Conservation (phyloP, 2,113 vertebrate species). For the Mungos mungo region DNA sequence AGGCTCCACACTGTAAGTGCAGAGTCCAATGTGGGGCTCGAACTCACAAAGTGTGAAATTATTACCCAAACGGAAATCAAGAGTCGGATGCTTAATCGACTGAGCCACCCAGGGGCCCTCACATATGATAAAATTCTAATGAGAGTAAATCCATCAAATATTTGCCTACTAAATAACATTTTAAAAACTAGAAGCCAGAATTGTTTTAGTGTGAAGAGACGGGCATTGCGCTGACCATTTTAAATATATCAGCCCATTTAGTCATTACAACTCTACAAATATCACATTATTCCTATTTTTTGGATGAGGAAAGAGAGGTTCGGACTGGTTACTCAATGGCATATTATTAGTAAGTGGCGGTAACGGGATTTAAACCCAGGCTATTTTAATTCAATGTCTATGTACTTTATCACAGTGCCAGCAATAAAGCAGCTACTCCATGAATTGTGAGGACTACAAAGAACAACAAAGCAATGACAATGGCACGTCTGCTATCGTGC, state of each 20-base stretch:
- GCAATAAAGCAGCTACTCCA: background rate
- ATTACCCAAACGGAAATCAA: too few species aligned
- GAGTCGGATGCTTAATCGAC: too few species aligned
- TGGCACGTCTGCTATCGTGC: background rate
- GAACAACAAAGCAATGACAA: background rate
- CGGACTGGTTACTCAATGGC: background rate
- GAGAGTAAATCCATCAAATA: background rate
- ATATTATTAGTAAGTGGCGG: background rate
- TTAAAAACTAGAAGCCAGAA: background rate
- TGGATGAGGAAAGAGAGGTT: background rate
- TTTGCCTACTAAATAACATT: background rate
- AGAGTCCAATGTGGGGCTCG: too few species aligned
- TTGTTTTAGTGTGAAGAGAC: background rate
- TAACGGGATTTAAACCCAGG: background rate
- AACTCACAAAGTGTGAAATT: too few species aligned
- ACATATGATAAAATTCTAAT: background rate
- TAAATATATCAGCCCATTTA: background rate
- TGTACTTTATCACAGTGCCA: background rate
- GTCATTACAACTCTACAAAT: background rate
- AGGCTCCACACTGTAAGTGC: too few species aligned
- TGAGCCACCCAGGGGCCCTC: background rate
- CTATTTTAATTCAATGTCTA: background rate
- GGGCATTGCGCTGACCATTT: background rate
- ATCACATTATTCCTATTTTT: background rate
- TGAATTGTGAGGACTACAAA: background rate